Conservation (phyloP, 2,888 invertebrate species). For the Eupithecia centaureata region DNA sequence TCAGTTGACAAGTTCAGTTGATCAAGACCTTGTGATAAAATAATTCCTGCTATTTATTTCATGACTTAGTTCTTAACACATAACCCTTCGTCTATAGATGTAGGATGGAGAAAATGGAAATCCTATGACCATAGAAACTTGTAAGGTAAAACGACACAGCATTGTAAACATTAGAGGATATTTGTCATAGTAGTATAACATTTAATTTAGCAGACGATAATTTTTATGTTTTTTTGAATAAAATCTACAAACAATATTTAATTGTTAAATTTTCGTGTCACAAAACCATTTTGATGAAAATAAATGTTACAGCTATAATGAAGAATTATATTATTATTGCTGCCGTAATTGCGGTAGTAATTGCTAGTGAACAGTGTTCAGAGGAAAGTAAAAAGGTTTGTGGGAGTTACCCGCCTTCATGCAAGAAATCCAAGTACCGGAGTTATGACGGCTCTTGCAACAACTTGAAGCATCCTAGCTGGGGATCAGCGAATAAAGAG, state of each 20-base stretch:
- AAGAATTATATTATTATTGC: neutral
- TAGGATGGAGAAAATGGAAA: too few species aligned
- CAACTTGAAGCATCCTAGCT: constrained; percentile 20
- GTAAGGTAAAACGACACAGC: too few species aligned
- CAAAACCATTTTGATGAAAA: neutral
- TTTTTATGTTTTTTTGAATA: too few species aligned
- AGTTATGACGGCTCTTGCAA: constrained; percentile 30
- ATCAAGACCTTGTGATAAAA: too few species aligned
- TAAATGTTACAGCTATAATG: neutral
- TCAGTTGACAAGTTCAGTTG: too few species aligned
- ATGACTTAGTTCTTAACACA: neutral
- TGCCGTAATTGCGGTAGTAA: neutral
- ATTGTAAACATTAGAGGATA: too few species aligned
- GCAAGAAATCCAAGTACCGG: constrained; percentile 20
- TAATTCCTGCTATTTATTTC: too few species aligned
- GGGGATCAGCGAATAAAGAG: constrained; percentile 16
- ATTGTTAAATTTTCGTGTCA: neutral
- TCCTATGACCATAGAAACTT: too few species aligned
- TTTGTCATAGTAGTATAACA: too few species aligned
- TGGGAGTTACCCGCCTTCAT: constrained; percentile 14
- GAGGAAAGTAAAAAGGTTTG: constrained; percentile 7
- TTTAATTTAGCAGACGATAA: too few species aligned
- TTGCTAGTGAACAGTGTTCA: neutral
- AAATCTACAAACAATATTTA: neutral
- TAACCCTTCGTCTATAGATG: neutral